These are phyloP conservation scores for Drosophila punjabiensis DNA, from an alignment of 1,140 invertebrate genomes.

Conservation along the genomic window DNA sequence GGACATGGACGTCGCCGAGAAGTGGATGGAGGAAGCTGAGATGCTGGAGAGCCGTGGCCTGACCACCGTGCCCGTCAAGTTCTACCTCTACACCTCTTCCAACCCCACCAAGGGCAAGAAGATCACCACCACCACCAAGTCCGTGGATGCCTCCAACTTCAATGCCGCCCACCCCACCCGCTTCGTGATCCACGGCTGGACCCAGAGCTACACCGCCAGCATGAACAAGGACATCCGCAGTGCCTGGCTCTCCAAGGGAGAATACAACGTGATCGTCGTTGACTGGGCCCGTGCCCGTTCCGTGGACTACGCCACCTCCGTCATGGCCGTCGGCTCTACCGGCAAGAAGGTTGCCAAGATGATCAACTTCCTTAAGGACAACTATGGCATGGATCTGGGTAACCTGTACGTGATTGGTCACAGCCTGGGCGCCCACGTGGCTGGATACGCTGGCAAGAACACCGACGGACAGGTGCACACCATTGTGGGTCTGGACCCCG, in stretches of 20 bases:
- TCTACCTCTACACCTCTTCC: conserved; percentile 69
- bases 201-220: conserved; percentile 59
- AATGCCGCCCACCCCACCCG: conserved; percentile 68
- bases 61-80: conserved; percentile 60
- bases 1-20: conserved; percentile 68
- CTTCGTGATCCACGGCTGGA: conserved; percentile 81
- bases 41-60: conserved; percentile 51
- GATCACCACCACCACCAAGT: conserved; percentile 61
- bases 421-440: conserved; percentile 86
- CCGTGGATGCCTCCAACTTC: conserved; percentile 67
- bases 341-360: conserved; percentile 77
- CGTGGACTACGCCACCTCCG: conserved; percentile 86
- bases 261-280: conserved; percentile 87
- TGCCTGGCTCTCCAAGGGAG: conserved; percentile 86
- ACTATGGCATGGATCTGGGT: conserved; percentile 67
- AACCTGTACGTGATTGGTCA: conserved; percentile 82
- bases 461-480: conserved; percentile 66
- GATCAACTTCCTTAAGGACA: conserved; percentile 77
- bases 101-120: conserved; percentile 64
- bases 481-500: conserved; percentile 86
- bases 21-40: conserved; percentile 48
- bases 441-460: conserved; percentile 86
- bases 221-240: conserved; percentile 68
- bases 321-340: conserved; percentile 68
- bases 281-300: conserved; percentile 87